phyloP scores from a whole-genome alignment of 2,797 vertebrate genomes.

The Tokudaia tokunoshimensis region DNA sequence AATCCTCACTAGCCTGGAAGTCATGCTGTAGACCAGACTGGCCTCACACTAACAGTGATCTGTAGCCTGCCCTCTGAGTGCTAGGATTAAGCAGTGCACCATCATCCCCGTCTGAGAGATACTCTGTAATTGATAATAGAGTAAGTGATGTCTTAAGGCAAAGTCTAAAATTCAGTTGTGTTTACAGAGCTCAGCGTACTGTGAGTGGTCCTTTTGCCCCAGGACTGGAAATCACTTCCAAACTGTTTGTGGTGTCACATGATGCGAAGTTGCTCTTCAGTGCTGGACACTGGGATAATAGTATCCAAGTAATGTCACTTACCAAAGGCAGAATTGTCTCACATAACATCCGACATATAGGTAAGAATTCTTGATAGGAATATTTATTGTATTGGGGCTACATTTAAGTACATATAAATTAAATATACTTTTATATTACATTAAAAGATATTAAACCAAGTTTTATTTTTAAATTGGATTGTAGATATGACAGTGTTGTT shows the following conservation, averaged over 20 bases:
- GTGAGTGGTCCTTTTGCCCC: constrained; percentile 95
- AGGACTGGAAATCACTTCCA: constrained; percentile 92
- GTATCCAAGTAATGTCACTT: constrained; percentile 95
- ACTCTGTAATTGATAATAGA: background rate
- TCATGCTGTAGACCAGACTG: background rate
- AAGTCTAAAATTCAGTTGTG: constrained; percentile 77
- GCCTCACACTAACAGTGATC: background rate
- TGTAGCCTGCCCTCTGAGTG: background rate
- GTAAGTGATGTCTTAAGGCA: constrained; percentile 1
- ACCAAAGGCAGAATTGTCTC: constrained; percentile 94
- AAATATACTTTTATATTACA: constrained; percentile 36
- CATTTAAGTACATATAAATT: constrained; percentile 57
- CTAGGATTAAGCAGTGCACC: background rate
- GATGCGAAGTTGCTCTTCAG: constrained; percentile 98
- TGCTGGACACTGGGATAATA: constrained; percentile 98
- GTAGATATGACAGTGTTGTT: constrained; percentile 56
- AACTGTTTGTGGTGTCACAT: constrained; percentile 95
- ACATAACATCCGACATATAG: constrained; percentile 96
- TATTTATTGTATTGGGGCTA: background rate
- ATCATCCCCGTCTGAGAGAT: background rate
- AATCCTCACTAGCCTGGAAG: background rate
- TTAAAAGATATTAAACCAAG: constrained; percentile 47
- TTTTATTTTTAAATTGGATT: constrained; percentile 27
- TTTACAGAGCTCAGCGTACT: constrained; percentile 93
- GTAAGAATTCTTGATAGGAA: constrained; percentile 87